Conservation (phyloP, 2,113 vertebrate species). For the Eira barbara region DNA sequence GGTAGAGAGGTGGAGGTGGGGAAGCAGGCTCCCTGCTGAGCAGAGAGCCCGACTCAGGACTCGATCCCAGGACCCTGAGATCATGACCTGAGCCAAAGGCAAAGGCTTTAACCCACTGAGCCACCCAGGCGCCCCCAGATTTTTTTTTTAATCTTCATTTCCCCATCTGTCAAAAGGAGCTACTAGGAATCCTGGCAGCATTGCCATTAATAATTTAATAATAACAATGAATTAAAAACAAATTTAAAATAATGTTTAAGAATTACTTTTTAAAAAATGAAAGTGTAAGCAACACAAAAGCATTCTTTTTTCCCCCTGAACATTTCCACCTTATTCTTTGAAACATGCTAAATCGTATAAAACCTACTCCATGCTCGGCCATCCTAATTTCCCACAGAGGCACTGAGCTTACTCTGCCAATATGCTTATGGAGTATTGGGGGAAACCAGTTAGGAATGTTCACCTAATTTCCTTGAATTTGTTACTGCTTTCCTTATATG, state of each 20-base stretch:
- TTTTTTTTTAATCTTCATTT: background rate
- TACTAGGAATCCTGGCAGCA: background rate
- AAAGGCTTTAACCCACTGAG: no score
- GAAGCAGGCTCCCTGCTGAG: no score
- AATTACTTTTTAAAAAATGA: background rate
- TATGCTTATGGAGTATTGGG: background rate
- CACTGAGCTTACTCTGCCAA: background rate
- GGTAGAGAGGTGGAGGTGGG: no score
- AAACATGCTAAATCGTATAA: background rate
- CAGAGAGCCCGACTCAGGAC: no score
- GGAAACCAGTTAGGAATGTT: background rate
- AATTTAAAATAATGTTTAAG: background rate
- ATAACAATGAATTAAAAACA: background rate
- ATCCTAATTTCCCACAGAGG: background rate
- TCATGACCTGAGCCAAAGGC: no score
- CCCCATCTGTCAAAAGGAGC: background rate
- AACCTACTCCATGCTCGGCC: background rate
- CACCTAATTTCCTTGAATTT: background rate
- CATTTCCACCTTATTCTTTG: background rate
- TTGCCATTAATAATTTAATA: background rate
- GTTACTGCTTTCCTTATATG: background rate
- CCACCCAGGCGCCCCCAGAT: no score
- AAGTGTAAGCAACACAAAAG: background rate
- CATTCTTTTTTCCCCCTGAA: background rate
- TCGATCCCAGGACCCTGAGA: no score